A percentile compares a stretch with the other conserved stretches of the same genome.
Evolutionary conservation across 2,888 invertebrate genomes (phyloP).

Genomic region (Vanessa cardui): DNA sequence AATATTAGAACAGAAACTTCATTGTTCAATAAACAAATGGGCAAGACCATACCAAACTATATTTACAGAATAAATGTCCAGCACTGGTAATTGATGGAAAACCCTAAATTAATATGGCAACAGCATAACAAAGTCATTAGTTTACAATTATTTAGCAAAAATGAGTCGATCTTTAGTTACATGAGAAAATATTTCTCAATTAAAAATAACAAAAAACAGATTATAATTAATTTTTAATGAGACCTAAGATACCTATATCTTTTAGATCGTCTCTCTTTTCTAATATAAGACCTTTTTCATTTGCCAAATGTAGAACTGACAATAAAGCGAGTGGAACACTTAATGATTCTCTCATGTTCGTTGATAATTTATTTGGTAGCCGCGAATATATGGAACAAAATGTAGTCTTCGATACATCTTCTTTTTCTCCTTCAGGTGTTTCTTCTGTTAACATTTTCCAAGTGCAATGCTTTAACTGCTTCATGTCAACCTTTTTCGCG

Average conservation of each 20-base stretch:
- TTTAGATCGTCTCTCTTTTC: conserved; percentile 75
- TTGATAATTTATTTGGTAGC: conserved; percentile 82
- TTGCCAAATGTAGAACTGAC: conserved; percentile 91
- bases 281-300: conserved; percentile 87
- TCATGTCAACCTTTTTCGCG: conserved; percentile 94
- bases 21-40: conserved; percentile 27
- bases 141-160: background rate
- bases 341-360: conserved; percentile 87
- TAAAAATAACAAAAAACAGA: conserved; percentile 37
- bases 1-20: conserved; percentile 33
- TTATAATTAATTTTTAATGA: conserved; percentile 49
- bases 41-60: conserved; percentile 41
- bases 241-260: conserved; percentile 79
- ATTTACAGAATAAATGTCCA: conserved; percentile 25
- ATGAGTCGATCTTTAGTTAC: background rate
- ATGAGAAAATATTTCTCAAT: background rate
- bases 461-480: conserved; percentile 89
- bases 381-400: conserved; percentile 83
- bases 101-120: conserved; percentile 24
- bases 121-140: conserved; percentile 12
- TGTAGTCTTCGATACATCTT: conserved; percentile 68
- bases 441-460: conserved; percentile 84
- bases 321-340: conserved; percentile 91
- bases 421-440: conserved; percentile 57
- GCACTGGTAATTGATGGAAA: conserved; percentile 19